Conservation (phyloP, 2,888 invertebrate genomes). For the Lasioglossum marginatum region DNA sequence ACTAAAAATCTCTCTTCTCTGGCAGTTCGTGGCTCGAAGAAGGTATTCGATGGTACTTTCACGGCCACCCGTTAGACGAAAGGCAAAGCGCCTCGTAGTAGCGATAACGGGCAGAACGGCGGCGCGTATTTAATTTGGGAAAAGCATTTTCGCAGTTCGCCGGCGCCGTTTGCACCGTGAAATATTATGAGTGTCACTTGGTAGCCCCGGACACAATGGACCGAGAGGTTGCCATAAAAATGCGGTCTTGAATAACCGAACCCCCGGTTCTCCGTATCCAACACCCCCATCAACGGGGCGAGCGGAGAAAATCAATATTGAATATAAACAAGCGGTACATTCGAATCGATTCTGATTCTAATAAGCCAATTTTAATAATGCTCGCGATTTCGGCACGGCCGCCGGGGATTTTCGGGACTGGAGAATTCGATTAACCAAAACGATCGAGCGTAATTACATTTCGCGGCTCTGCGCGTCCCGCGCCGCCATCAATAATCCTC, state of each 20-base stretch:
- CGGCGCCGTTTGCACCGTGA: slow-evolving; percentile 31
- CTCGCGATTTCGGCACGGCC: not conserved
- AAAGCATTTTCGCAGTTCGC: slow-evolving; percentile 50
- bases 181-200: slow-evolving; percentile 53
- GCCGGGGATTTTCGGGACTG: not conserved
- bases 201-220: slow-evolving; percentile 48
- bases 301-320: slow-evolving; percentile 54
- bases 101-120: slow-evolving; percentile 26
- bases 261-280: not conserved
- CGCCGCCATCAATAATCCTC: not conserved
- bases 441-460: slow-evolving; percentile 2
- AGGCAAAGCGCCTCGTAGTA: not conserved
- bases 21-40: not conserved
- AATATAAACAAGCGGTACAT: slow-evolving; percentile 57
- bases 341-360: slow-evolving; percentile 37
- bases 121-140: slow-evolving; percentile 52
- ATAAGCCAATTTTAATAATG: slow-evolving; percentile 50
- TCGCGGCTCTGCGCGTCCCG: not conserved
- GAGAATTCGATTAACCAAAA: slow-evolving; percentile 23
- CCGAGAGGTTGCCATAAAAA: slow-evolving; percentile 53
- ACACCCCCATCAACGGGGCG: slow-evolving; percentile 22
- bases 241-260: slow-evolving; percentile 36
- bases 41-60: not conserved
- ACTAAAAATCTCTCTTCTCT: not conserved
- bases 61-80: not conserved